Base-by-base conservation (phyloP, 2,888 invertebrate species). In the Suillia variegata region DNA sequence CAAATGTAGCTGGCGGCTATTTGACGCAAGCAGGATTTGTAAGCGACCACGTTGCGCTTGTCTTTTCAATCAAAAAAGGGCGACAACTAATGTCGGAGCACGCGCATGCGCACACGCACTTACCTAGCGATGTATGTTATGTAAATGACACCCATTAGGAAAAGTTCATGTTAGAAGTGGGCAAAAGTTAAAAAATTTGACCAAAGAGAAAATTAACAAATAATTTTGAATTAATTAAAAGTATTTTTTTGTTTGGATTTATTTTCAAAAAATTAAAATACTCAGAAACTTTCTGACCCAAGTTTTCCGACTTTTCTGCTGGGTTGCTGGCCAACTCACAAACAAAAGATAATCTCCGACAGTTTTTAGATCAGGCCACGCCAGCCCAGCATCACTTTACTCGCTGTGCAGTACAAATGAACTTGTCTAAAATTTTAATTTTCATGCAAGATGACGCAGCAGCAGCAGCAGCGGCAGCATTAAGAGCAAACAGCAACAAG, bases 51-150 rank as follows among this genome's bases (percentile, higher is more conserved):
- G 3, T 13, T 38, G 38, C 38, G 38, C 38, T 13, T 38, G 38
- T 38, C 38, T 38, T n/a, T 38, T 45, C 45, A 45, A 45, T 45
- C 45, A 45, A 45, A 45, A 20, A 17, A 45, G 45, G 45, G 45
- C 45, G 45, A 45, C 45, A 45, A 45, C 45, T 45, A 20, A 17
- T 45, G 45, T 45, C 18, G 20, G 17, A 20, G 45, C 45, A 45
- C 18, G 45, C 45, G 45, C 4, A 4, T 20, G 45, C 17, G 38
- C 38, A 13, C 12, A 8, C 8, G 5, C n/a, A n/a, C n/a, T n/a
- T n/a, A n/a, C n/a, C n/a, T n/a, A n/a, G n/a, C n/a, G n/a, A n/a
- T n/a, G n/a, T n/a, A n/a, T n/a, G n/a, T n/a, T n/a, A n/a, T n/a
- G n/a, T n/a, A n/a, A n/a, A n/a, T n/a, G n/a, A n/a, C n/a, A n/a